Conservation (phyloP, 2,888 invertebrate species). For the Protodeltote pygarga region DNA sequence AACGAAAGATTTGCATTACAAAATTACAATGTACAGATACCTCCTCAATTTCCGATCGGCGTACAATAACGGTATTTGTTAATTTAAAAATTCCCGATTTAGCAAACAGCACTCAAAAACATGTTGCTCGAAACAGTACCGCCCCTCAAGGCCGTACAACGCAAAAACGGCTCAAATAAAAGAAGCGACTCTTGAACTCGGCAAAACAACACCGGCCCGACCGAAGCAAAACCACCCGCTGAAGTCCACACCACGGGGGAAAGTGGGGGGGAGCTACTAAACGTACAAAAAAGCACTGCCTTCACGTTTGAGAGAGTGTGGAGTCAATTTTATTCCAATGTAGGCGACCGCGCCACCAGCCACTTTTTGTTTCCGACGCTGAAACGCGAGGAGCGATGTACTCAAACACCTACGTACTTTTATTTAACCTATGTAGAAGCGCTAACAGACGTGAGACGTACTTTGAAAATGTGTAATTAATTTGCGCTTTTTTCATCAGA, state of each 20-base stretch:
- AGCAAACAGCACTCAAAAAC: slow-evolving; percentile 82
- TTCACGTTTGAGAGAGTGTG: slow-evolving; percentile 86
- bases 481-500: slow-evolving; percentile 31
- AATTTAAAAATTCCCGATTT: slow-evolving; percentile 84
- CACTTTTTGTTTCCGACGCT: slow-evolving; percentile 85
- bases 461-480: slow-evolving; percentile 36
- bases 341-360: slow-evolving; percentile 84
- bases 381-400: slow-evolving; percentile 84
- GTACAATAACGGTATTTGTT: slow-evolving; percentile 76
- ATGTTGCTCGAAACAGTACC: slow-evolving; percentile 75
- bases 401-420: slow-evolving; percentile 85
- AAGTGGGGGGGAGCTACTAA: slow-evolving; percentile 67
- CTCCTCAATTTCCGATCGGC: slow-evolving; percentile 62
- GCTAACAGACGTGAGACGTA: slow-evolving; percentile 35
- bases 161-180: slow-evolving; percentile 85
- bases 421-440: slow-evolving; percentile 73
- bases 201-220: slow-evolving; percentile 85
- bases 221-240: slow-evolving; percentile 87
- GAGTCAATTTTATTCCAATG: slow-evolving; percentile 87
- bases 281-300: slow-evolving; percentile 81
- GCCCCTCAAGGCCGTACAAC: slow-evolving; percentile 83
- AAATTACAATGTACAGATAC: slow-evolving; percentile 15
- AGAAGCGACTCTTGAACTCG: slow-evolving; percentile 85
- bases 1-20: slow-evolving; percentile 16
- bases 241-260: slow-evolving; percentile 76